Evolutionary conservation across 2,888 invertebrate species (phyloP).

Genomic region (Mechanitis mazaeus): DNA sequence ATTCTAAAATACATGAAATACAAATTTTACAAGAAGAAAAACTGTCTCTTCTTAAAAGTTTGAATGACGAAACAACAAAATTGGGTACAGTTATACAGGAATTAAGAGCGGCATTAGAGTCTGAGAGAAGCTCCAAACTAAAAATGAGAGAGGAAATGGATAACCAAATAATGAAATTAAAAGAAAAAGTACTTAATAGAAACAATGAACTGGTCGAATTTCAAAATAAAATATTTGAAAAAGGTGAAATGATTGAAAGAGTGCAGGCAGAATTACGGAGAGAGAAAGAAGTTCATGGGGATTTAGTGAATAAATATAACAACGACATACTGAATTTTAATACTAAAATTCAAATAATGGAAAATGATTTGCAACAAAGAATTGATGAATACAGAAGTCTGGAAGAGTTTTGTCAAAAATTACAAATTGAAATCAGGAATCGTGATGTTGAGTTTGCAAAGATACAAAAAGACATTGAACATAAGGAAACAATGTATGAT

Average conservation of each 20-base stretch:
- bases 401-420: conserved; percentile 38
- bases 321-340: conserved; percentile 39
- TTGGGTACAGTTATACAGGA: conserved; percentile 45
- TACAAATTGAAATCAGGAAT: conserved; percentile 42
- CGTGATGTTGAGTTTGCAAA: conserved; percentile 40
- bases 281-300: conserved; percentile 44
- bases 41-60: conserved; percentile 49
- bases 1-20: conserved; percentile 54
- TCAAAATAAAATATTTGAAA: conserved; percentile 55
- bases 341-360: conserved; percentile 35
- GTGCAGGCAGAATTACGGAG: conserved; percentile 48
- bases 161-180: conserved; percentile 56
- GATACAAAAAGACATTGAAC: conserved; percentile 43
- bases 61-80: conserved; percentile 55
- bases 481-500: conserved; percentile 36
- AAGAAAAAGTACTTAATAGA: conserved; percentile 60
- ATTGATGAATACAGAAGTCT: conserved; percentile 41
- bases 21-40: conserved; percentile 62
- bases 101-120: conserved; percentile 46
- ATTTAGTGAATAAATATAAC: conserved; percentile 42
- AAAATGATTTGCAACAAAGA: conserved; percentile 40
- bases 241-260: conserved; percentile 54
- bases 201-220: conserved; percentile 64
- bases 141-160: conserved; percentile 57
- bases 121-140: conserved; percentile 48